Conservation (phyloP, 1,140 invertebrate genomes). For the Plodia interpunctella region DNA sequence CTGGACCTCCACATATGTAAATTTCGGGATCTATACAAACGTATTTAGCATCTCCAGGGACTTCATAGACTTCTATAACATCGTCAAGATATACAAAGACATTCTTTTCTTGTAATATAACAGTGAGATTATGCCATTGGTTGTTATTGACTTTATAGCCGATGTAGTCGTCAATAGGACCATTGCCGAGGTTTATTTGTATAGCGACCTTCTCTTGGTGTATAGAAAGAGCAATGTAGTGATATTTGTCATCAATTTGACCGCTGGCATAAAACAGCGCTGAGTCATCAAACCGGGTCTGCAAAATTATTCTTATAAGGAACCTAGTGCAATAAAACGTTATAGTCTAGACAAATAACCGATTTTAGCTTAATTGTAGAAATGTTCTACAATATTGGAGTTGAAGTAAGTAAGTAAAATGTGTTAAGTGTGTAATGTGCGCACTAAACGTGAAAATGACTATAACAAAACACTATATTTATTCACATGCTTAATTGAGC, state of each 20-base stretch:
- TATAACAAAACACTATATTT: too few relatives aligned
- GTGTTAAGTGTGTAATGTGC: too few relatives aligned
- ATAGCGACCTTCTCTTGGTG: conserved; percentile 87
- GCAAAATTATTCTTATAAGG: conserved; percentile 38
- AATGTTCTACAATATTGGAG: not conserved
- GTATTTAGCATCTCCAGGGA: conserved; percentile 85
- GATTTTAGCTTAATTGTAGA: not conserved
- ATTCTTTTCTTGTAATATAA: conserved; percentile 85
- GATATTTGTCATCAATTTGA: conserved; percentile 86
- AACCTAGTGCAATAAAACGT: conserved; percentile 9
- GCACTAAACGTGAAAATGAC: too few relatives aligned
- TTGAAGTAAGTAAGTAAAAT: too few relatives aligned
- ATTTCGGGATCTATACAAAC: conserved; percentile 95
- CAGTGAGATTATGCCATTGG: conserved; percentile 93
- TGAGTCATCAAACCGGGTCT: conserved; percentile 91
- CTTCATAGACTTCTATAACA: conserved; percentile 81
- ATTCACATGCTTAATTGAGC: too few relatives aligned
- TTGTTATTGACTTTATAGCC: conserved; percentile 84
- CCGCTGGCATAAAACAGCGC: conserved; percentile 92
- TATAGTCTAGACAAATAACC: conserved; percentile 8
- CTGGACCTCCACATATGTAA: conserved; percentile 92
- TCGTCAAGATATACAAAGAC: conserved; percentile 87
- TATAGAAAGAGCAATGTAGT: conserved; percentile 90
- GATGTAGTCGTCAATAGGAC: conserved; percentile 82
- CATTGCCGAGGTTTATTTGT: conserved; percentile 90